These are phyloP conservation scores for Gallinago nigripennis DNA, from an alignment of 2,797 vertebrate genomes.

Conservation along the genomic window DNA sequence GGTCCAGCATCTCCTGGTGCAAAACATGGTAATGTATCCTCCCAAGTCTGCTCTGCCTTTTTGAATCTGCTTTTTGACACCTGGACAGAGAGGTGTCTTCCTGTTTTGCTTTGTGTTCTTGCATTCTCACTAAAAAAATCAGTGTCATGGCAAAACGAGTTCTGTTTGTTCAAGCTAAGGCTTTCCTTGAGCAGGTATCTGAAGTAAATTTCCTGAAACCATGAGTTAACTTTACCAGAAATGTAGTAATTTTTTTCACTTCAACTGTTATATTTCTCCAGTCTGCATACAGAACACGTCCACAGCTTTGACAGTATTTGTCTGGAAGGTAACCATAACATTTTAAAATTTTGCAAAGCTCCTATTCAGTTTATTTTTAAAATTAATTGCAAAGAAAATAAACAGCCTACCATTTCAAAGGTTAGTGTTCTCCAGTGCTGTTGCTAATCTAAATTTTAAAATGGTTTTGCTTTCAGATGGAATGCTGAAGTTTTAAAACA, in stretches of 20 bases:
- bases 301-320: neutral
- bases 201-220: neutral
- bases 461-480: neutral
- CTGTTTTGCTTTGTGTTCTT: neutral
- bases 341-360: neutral
- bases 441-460: neutral
- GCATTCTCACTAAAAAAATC: neutral
- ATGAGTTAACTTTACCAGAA: neutral
- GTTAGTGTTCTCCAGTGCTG: neutral
- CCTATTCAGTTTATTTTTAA: neutral
- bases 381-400: neutral
- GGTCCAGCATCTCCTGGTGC: neutral
- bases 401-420: neutral
- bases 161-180: neutral
- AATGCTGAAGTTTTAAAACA: conserved; percentile 1
- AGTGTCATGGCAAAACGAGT: neutral
- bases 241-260: neutral
- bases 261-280: neutral
- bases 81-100: neutral
- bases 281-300: neutral
- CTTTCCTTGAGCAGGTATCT: neutral
- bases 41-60: neutral
- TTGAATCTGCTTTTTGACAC: neutral
- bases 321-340: neutral
- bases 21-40: neutral